Conservation (phyloP, 1,140 invertebrate genomes). For the Philopotamus ludificatus region DNA sequence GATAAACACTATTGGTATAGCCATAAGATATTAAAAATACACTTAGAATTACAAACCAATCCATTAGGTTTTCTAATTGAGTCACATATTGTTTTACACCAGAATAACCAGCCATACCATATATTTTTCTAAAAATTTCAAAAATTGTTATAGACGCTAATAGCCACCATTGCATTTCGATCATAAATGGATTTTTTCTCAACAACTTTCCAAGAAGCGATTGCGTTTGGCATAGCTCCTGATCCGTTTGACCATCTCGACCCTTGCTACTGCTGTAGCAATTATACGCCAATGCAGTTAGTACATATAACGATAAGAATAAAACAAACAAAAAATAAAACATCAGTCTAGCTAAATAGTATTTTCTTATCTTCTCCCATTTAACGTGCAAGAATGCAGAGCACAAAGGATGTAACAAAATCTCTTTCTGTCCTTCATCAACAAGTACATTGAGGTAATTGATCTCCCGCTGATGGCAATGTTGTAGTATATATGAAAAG, state of each 20-base stretch:
- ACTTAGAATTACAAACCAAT: conserved; percentile 80
- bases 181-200: conserved; percentile 67
- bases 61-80: conserved; percentile 79
- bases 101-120: conserved; percentile 73
- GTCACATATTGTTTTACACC: conserved; percentile 74
- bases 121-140: conserved; percentile 73
- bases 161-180: conserved; percentile 77
- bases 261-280: conserved; percentile 75
- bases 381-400: conserved; percentile 83
- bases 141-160: conserved; percentile 70
- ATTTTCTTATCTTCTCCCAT: conserved; percentile 85
- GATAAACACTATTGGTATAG: conserved; percentile 71
- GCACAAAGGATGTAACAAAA: conserved; percentile 79
- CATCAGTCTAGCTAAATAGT: conserved; percentile 75
- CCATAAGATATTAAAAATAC: conserved; percentile 79
- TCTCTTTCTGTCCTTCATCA: conserved; percentile 79
- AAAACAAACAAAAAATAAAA: conserved; percentile 78
- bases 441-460: conserved; percentile 79
- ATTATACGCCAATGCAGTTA: conserved; percentile 73
- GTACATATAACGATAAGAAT: conserved; percentile 73
- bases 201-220: conserved; percentile 71
- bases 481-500: conserved; percentile 75
- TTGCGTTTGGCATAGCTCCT: conserved; percentile 70
- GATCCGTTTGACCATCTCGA: conserved; percentile 67
- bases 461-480: conserved; percentile 73